phyloP scores from a whole-genome alignment of 2,797 vertebrate genomes.

The Sylvia borin region DNA sequence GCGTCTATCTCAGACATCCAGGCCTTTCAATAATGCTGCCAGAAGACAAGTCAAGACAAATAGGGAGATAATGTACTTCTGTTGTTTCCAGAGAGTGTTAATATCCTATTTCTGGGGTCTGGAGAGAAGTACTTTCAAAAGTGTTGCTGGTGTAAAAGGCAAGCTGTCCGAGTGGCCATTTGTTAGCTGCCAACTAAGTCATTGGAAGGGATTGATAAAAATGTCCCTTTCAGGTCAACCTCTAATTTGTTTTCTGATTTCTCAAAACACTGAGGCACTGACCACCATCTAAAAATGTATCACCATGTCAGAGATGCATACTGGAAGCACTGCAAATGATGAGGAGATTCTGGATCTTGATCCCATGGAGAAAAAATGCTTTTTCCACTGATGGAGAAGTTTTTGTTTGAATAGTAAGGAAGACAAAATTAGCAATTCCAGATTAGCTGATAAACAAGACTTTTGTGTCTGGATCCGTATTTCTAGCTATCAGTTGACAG shows the following conservation, averaged over 20 bases:
- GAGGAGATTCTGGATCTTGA: background rate
- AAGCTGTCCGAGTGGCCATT: background rate
- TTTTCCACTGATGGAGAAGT: background rate
- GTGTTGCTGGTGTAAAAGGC: background rate
- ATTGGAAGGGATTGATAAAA: background rate
- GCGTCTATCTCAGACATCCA: background rate
- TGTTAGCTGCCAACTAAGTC: background rate
- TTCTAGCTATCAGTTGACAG: background rate
- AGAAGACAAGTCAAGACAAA: background rate
- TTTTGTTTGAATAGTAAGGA: background rate
- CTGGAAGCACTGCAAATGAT: background rate
- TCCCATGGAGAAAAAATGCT: background rate
- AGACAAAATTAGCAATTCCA: background rate
- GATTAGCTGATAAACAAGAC: background rate
- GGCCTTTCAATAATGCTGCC: background rate
- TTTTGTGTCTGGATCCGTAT: background rate
- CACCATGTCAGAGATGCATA: background rate
- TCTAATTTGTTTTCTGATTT: background rate
- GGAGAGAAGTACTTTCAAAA: background rate
- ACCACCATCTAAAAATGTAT: accelerated
- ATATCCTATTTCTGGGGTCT: background rate
- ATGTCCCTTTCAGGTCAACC: background rate
- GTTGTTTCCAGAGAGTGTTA: background rate
- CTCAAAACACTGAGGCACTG: background rate
- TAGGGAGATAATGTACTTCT: background rate